Base-by-base conservation (phyloP, 2,113 vertebrate species). In the Charina bottae region DNA sequence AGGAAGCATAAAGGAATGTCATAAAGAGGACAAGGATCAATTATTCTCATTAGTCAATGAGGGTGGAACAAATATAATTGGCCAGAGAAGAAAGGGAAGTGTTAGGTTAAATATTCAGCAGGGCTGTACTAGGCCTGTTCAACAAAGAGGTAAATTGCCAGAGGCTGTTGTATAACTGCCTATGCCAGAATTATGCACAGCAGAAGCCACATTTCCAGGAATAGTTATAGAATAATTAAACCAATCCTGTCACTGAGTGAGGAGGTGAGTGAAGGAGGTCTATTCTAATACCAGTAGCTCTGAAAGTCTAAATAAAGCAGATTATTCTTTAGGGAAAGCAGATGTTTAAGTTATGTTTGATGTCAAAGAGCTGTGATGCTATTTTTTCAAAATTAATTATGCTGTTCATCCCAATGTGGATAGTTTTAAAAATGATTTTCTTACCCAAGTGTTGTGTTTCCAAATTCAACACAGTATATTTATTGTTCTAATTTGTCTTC, bases 151-250 rank as follows among this genome's bases (percentile, higher is more conserved):
- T 59, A 85, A 95, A 95, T 95, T 96, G 96, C 95, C 96, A 97
- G 95, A 92, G 93, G 83, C 88, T 0, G 4, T 93, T 96, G 94
- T 91, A 95, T 94, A 96, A 92, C 94, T 87, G 87, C 94, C 93
- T 92, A 85, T 0, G 0, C 92, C 94, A 93, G 93, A 96, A 96
- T 96, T 95, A 95, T 94, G 95, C 23, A 3, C 95, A 95, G 95
- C 96, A 93, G 95, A 95, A 94, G 87, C 90, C 87, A 93, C 93
- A 94, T 95, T 96, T 96, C 96, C 95, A 96, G 94, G 94, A 96
- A 94, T 92, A 95, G 96, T 97, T 97, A 96, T 96, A 93, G 96
- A 94, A 96, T 96, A 96, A 97, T 97, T 97, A 97, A 96, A 97
- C 96, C 96, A 97, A 97, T 97, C 96, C 93, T 96, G 88, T 68